A percentile compares a stretch with the other conserved stretches of the same genome.
Evolutionary conservation across 2,113 vertebrate species (phyloP).

Genomic region (Dolichotis patagonum): DNA sequence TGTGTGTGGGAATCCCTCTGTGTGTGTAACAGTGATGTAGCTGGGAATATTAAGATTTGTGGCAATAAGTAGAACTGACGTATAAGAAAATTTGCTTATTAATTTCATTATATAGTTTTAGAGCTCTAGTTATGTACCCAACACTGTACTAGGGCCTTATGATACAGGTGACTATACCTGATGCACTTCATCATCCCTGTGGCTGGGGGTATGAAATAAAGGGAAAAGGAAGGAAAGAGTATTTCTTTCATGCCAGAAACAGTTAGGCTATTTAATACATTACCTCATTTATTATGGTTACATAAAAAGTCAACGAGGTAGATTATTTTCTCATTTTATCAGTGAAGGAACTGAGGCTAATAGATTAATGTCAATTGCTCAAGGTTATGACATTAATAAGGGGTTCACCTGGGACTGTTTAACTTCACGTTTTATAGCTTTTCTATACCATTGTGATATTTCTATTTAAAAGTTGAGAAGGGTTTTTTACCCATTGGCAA

Average conservation of each 20-base stretch:
- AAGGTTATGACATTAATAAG: background rate
- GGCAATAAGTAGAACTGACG: background rate
- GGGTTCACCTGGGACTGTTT: background rate
- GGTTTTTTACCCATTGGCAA: background rate
- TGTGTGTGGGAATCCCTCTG: background rate
- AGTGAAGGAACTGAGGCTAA: background rate
- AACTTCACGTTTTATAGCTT: background rate
- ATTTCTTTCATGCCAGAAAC: background rate
- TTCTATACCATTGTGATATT: background rate
- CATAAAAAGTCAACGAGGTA: background rate
- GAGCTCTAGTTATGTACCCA: background rate
- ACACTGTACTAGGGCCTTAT: background rate
- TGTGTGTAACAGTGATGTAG: accelerated
- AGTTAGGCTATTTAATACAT: background rate
- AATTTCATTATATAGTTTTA: background rate
- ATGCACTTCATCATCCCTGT: background rate
- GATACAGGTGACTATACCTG: background rate
- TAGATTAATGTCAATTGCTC: background rate
- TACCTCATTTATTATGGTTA: background rate
- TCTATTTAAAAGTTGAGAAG: background rate
- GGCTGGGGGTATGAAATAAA: background rate
- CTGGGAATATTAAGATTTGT: background rate
- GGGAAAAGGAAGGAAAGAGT: background rate
- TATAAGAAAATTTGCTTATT: background rate
- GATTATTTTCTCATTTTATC: background rate